A percentile compares a stretch with the other conserved stretches of the same genome.
phyloP scores from a whole-genome alignment of 1,140 invertebrate genomes.

The Rhopalosiphum padi region DNA sequence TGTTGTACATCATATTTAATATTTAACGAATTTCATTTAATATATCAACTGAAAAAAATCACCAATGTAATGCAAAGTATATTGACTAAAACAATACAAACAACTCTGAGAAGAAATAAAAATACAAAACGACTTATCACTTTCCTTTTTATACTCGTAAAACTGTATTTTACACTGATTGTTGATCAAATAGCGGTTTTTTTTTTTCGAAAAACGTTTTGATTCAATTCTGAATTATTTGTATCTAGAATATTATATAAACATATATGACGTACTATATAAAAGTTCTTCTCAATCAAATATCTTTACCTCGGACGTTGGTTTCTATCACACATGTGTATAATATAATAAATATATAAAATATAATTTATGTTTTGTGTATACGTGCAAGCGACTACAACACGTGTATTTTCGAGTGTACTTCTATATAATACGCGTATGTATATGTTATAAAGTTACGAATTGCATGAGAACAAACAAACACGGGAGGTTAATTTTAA shows the following conservation, averaged over 20 bases:
- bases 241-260: background rate
- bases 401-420: background rate
- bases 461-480: background rate
- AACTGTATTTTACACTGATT: background rate
- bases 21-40: background rate
- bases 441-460: background rate
- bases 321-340: background rate
- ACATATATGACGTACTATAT: background rate
- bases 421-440: background rate
- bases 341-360: constrained; percentile 16
- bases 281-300: background rate
- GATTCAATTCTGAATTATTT: background rate
- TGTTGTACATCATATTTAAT: constrained; percentile 9
- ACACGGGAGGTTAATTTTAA: background rate
- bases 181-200: background rate
- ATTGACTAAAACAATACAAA: background rate
- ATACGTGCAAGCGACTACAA: too few species aligned
- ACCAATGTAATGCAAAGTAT: background rate
- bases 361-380: background rate
- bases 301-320: background rate
- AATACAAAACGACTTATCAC: background rate
- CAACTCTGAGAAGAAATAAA: background rate
- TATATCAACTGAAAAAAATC: background rate
- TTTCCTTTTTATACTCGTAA: background rate
- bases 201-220: background rate